Percentiles rank a stretch among this genome's conserved stretches.
phyloP scores from a whole-genome alignment of 2,113 vertebrate genomes.

The Choloepus hoffmanni region DNA sequence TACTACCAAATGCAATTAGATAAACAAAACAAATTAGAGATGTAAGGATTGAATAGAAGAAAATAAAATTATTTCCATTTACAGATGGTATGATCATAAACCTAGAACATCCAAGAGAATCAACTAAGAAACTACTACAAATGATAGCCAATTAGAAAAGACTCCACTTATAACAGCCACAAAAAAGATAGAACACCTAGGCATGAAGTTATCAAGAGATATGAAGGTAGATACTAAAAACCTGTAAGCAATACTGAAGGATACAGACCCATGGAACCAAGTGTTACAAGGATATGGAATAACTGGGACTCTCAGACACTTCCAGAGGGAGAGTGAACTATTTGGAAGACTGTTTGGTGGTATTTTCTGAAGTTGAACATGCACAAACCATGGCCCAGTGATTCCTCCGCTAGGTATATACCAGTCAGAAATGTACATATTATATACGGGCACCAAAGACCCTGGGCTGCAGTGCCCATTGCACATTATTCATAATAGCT shows the following conservation, averaged over 20 bases:
- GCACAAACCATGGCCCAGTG: not conserved
- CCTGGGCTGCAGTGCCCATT: not conserved
- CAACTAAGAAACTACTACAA: not conserved
- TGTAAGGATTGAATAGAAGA: not conserved
- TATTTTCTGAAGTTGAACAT: slow-evolving; percentile 18
- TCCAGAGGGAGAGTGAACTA: not conserved
- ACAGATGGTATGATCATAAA: not conserved
- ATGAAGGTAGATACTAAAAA: not conserved
- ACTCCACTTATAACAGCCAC: not conserved
- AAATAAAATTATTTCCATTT: slow-evolving; percentile 13
- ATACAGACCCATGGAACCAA: not conserved
- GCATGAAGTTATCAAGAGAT: not conserved
- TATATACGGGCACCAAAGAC: not conserved
- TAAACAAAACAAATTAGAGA: not conserved
- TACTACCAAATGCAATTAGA: not conserved
- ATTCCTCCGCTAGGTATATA: not conserved
- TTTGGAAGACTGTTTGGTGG: not conserved
- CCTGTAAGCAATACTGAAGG: not conserved
- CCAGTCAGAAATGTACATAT: not conserved
- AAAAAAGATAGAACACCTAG: not conserved
- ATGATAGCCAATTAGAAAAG: slow-evolving; percentile 15
- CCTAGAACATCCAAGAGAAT: not conserved
- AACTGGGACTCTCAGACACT: not conserved
- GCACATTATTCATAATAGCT: not conserved
- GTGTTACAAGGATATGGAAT: not conserved